phyloP scores from a whole-genome alignment of 2,797 vertebrate genomes.

The Malurus splendens region DNA sequence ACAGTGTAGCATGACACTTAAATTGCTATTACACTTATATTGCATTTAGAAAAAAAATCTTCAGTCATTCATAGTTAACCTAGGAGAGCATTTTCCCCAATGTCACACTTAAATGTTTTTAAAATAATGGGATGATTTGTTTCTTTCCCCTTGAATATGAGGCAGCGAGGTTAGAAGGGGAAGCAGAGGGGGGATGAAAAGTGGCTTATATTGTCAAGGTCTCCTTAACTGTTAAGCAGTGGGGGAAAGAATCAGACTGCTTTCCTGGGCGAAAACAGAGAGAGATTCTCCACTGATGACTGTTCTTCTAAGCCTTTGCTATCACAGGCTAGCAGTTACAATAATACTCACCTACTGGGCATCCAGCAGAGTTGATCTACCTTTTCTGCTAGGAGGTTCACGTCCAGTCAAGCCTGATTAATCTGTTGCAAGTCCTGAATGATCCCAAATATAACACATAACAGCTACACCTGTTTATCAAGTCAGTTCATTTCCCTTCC shows the following conservation, averaged over 20 bases:
- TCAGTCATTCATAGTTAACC: conserved; percentile 50
- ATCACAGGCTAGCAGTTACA: conserved; percentile 73
- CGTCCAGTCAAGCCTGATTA: conserved; percentile 75
- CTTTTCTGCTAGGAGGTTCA: conserved; percentile 73
- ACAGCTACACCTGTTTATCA: conserved; percentile 79
- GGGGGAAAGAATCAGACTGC: conserved; percentile 63
- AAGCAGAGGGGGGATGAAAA: conserved; percentile 17
- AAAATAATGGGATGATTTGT: conserved; percentile 51
- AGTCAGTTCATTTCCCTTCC: conserved; percentile 71
- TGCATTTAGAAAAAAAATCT: conserved; percentile 50
- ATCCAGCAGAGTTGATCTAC: conserved; percentile 75
- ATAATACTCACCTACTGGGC: conserved; percentile 79
- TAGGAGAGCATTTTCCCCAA: conserved; percentile 22
- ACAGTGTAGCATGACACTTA: conserved; percentile 23
- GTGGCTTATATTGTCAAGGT: conserved; percentile 59
- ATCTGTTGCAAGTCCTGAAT: conserved; percentile 67
- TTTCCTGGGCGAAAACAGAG: conserved; percentile 47
- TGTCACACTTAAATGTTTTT: conserved; percentile 44
- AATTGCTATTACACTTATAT: conserved; percentile 50
- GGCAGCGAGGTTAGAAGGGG: conserved; percentile 26
- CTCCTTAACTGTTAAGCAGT: conserved; percentile 57
- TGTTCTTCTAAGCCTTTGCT: conserved; percentile 75
- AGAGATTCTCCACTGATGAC: conserved; percentile 63
- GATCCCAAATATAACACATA: conserved; percentile 65
- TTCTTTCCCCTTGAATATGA: conserved; percentile 45